Conservation (phyloP, 37 sponge, comb jelly and placozoan genomes). For the Axinella damicornis region DNA sequence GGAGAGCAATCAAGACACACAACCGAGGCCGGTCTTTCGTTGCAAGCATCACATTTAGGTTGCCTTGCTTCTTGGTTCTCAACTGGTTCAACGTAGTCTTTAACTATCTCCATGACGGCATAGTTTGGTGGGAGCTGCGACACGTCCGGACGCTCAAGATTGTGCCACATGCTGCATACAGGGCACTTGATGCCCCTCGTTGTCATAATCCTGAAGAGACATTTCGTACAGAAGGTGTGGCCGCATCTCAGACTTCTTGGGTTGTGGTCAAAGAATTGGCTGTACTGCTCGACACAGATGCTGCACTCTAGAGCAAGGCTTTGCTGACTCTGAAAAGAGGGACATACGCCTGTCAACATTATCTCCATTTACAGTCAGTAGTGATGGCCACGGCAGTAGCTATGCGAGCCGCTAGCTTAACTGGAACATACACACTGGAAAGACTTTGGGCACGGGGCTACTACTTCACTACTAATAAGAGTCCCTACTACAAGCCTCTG, state of each 20-base stretch:
- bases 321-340: too few relatives aligned
- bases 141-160: conserved; percentile 26
- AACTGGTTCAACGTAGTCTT: not conserved
- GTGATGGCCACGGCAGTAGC: too few relatives aligned
- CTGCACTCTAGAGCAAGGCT: conserved; percentile 54
- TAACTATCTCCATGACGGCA: conserved; percentile 57
- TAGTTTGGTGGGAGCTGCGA: conserved; percentile 62
- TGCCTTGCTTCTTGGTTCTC: not conserved
- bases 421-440: too few relatives aligned
- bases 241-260: conserved; percentile 75
- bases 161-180: conserved; percentile 35
- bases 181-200: conserved; percentile 64
- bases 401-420: too few relatives aligned
- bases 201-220: conserved; percentile 34
- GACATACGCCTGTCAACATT: too few relatives aligned
- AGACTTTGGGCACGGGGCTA: too few relatives aligned
- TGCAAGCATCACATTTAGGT: conserved; percentile 57
- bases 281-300: conserved; percentile 67
- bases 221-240: conserved; percentile 79
- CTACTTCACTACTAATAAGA: too few relatives aligned
- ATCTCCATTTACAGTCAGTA: too few relatives aligned
- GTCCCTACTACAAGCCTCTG: too few relatives aligned
- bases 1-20: conserved; percentile 67
- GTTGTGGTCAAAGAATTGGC: conserved; percentile 13
- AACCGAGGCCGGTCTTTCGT: conserved; percentile 5